These are phyloP conservation scores for Sphaeridia pumilis DNA, from an alignment of 2,888 invertebrate species.

Conservation along the genomic window DNA sequence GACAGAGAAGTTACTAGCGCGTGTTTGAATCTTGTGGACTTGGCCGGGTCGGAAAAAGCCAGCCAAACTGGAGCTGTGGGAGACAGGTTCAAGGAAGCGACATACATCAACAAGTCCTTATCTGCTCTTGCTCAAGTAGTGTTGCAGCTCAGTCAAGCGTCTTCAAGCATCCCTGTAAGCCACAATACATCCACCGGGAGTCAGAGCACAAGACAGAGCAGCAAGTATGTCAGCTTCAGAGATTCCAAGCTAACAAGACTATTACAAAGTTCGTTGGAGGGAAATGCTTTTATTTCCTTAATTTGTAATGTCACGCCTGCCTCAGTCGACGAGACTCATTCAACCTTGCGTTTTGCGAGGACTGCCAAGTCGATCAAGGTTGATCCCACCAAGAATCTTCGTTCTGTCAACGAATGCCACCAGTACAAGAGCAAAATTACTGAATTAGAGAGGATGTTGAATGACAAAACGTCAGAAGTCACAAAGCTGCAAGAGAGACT, in stretches of 20 bases:
- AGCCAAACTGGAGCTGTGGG: slow-evolving; percentile 67
- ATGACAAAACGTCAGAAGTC: slow-evolving; percentile 35
- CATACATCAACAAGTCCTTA: slow-evolving; percentile 62
- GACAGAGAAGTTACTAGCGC: slow-evolving; percentile 58
- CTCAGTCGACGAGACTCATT: slow-evolving; percentile 60
- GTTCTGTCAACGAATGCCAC: slow-evolving; percentile 52
- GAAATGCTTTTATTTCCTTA: slow-evolving; percentile 75
- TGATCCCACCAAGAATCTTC: slow-evolving; percentile 65
- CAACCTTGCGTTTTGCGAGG: slow-evolving; percentile 61
- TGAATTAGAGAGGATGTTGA: slow-evolving; percentile 50
- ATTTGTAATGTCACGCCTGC: slow-evolving; percentile 75
- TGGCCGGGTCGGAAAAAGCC: slow-evolving; percentile 77
- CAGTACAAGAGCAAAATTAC: slow-evolving; percentile 57
- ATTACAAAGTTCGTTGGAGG: slow-evolving; percentile 71
- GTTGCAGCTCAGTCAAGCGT: slow-evolving; percentile 57
- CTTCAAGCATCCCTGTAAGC: background rate
- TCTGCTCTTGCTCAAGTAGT: slow-evolving; percentile 67
- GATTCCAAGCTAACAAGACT: slow-evolving; percentile 78
- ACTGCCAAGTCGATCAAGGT: slow-evolving; percentile 70
- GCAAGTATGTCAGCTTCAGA: slow-evolving; percentile 52
- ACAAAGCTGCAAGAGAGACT: slow-evolving; percentile 14
- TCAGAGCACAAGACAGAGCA: background rate
- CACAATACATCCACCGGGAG: background rate
- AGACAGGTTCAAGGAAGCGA: slow-evolving; percentile 65
- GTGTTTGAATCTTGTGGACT: slow-evolving; percentile 71